A percentile compares a stretch with the other conserved stretches of the same genome.
phyloP scores from a whole-genome alignment of 2,888 invertebrate genomes.

The Pantelozetes paolii region DNA sequence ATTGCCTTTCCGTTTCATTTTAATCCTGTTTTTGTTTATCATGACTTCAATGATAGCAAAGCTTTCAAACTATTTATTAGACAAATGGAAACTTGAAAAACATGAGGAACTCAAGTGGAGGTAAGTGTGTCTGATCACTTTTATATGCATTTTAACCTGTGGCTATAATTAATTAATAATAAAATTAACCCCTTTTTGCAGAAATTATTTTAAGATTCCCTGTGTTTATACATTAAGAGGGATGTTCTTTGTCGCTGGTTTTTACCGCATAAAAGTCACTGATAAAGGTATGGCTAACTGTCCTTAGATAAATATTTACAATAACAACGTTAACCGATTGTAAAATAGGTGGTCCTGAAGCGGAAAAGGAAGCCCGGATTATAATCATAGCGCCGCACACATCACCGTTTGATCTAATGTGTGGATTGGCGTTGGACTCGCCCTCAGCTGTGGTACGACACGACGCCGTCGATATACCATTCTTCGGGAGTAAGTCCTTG shows the following conservation, averaged over 20 bases:
- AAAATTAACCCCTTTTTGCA: neutral
- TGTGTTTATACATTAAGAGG: slow-evolving; percentile 43
- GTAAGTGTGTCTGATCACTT: neutral
- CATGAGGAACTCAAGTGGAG: slow-evolving; percentile 29
- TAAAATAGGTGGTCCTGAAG: slow-evolving; percentile 16
- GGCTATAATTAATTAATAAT: neutral
- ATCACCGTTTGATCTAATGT: slow-evolving; percentile 80
- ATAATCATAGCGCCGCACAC: slow-evolving; percentile 85
- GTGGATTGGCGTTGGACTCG: slow-evolving; percentile 74
- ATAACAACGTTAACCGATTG: neutral
- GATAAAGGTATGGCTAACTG: slow-evolving; percentile 58
- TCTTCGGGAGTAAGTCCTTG: slow-evolving; percentile 77
- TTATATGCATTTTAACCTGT: neutral
- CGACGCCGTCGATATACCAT: slow-evolving; percentile 72
- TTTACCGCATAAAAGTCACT: slow-evolving; percentile 70
- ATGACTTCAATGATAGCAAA: slow-evolving; percentile 32
- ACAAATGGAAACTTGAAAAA: slow-evolving; percentile 9
- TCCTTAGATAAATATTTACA: too few species aligned
- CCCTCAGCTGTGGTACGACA: slow-evolving; percentile 85
- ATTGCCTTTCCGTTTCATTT: slow-evolving; percentile 33
- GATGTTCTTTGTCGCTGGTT: slow-evolving; percentile 73
- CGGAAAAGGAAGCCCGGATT: slow-evolving; percentile 67
- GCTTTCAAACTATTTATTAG: slow-evolving; percentile 8
- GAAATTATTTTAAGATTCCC: slow-evolving; percentile 42
- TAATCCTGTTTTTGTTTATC: slow-evolving; percentile 11